phyloP scores from a whole-genome alignment of 2,113 vertebrate genomes.

The Nymphicus hollandicus region DNA sequence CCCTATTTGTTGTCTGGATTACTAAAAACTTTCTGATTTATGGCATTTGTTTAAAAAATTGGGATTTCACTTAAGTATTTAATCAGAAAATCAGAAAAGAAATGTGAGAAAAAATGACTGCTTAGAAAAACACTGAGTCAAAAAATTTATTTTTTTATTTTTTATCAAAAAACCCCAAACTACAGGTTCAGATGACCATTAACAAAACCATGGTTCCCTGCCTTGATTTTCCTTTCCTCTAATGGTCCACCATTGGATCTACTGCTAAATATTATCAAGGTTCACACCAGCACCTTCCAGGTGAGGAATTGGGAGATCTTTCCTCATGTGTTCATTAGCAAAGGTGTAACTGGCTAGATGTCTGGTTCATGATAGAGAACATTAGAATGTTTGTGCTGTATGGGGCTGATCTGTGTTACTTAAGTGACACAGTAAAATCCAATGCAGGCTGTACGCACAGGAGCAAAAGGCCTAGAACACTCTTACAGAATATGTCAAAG shows the following conservation, averaged over 20 bases:
- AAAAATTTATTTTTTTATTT: neutral
- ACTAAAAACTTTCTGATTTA: neutral
- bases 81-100: neutral
- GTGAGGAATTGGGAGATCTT: neutral
- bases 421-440: neutral
- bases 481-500: neutral
- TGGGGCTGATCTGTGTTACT: neutral
- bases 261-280: neutral
- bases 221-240: neutral
- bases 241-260: neutral
- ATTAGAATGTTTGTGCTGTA: neutral
- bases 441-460: neutral
- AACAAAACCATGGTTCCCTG: neutral
- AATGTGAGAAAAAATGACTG: neutral
- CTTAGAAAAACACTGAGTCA: neutral
- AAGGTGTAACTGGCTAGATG: neutral
- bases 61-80: neutral
- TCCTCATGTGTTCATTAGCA: neutral
- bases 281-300: neutral
- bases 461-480: neutral
- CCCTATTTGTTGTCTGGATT: neutral
- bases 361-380: neutral
- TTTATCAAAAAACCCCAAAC: neutral
- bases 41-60: neutral
- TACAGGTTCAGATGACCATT: neutral